These are phyloP conservation scores for Mactra quadrangularis DNA, from an alignment of 1,140 invertebrate genomes.

Conservation along the genomic window DNA sequence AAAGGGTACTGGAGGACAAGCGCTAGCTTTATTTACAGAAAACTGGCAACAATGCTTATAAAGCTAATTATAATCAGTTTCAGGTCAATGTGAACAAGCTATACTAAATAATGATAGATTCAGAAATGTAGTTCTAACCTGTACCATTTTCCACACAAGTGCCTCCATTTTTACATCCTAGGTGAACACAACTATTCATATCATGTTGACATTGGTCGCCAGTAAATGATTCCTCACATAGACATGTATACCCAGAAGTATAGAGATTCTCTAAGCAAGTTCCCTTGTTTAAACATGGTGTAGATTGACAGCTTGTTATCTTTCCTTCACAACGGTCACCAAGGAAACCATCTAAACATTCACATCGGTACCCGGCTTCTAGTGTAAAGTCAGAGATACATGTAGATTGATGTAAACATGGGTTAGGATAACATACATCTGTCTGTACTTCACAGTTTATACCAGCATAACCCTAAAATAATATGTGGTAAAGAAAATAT, in stretches of 20 bases:
- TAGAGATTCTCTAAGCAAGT: slow-evolving; percentile 86
- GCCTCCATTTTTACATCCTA: slow-evolving; percentile 83
- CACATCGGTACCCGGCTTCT: slow-evolving; percentile 48
- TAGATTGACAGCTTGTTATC: slow-evolving; percentile 96
- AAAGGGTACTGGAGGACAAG: too few species aligned
- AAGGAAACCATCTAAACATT: slow-evolving; percentile 86
- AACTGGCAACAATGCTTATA: too few species aligned
- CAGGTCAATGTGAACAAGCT: too few species aligned
- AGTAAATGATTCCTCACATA: neutral
- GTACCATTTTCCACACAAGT: slow-evolving; percentile 88
- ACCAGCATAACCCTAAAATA: slow-evolving; percentile 37
- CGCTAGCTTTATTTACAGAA: too few species aligned
- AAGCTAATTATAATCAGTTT: too few species aligned
- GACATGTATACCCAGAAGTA: slow-evolving; percentile 86
- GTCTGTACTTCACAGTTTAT: slow-evolving; percentile 43
- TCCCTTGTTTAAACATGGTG: slow-evolving; percentile 93
- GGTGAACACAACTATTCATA: slow-evolving; percentile 50
- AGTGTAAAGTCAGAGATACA: slow-evolving; percentile 85
- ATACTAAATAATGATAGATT: too few species aligned
- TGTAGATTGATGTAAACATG: slow-evolving; percentile 96
- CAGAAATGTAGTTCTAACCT: too few species aligned
- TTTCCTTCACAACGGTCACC: slow-evolving; percentile 96
- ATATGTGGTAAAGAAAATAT: neutral
- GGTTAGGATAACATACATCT: slow-evolving; percentile 86
- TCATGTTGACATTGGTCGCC: slow-evolving; percentile 50